Evolutionary conservation across 2,888 invertebrate species (phyloP).

Genomic region (Augochlorella aurata): DNA sequence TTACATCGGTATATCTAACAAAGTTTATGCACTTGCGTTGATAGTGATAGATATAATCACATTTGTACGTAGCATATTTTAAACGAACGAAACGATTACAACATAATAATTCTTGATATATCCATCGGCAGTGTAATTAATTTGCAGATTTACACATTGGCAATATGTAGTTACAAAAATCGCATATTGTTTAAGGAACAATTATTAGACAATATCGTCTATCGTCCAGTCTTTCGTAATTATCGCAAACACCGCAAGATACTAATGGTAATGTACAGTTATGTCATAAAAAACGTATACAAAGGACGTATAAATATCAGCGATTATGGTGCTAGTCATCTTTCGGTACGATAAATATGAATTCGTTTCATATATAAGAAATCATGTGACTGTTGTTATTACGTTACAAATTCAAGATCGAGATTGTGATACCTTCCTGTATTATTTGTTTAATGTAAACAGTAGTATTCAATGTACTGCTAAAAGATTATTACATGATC

Average conservation of each 20-base stretch:
- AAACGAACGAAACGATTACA: too few relatives aligned
- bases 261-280: background rate
- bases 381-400: background rate
- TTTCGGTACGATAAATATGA: slow-evolving; percentile 27
- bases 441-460: too few relatives aligned
- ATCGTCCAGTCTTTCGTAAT: background rate
- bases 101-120: background rate
- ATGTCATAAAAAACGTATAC: slow-evolving; percentile 47
- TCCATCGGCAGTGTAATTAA: background rate
- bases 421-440: too few relatives aligned
- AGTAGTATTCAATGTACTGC: too few relatives aligned
- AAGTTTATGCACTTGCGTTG: too few relatives aligned
- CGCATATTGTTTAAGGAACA: too few relatives aligned
- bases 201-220: background rate
- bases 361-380: background rate
- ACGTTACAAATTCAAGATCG: background rate
- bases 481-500: too few relatives aligned
- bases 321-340: background rate
- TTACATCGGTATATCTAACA: too few relatives aligned
- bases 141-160: background rate
- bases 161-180: background rate
- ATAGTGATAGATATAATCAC: too few relatives aligned
- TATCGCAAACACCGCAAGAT: background rate
- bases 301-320: slow-evolving; percentile 22
- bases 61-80: too few relatives aligned